Conservation (phyloP, 2,113 vertebrate species). For the Vireo altiloquus region DNA sequence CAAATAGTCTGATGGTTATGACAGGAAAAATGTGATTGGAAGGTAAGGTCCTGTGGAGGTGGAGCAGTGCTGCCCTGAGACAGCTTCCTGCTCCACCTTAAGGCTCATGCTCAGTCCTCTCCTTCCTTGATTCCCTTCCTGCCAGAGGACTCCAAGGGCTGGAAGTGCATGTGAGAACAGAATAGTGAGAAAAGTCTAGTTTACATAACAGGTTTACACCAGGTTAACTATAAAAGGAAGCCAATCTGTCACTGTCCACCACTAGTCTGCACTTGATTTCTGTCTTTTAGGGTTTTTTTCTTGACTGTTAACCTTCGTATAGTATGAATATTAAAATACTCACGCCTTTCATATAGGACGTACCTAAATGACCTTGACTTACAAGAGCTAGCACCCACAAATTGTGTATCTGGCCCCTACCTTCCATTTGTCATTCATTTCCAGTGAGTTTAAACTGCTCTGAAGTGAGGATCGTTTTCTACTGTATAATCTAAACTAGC, state of each 20-base stretch:
- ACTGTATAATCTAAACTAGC: neutral
- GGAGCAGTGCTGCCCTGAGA: neutral
- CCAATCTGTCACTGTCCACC: accelerated
- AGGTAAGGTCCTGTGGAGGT: too few species aligned
- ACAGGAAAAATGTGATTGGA: neutral
- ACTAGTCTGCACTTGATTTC: neutral
- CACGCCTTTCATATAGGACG: neutral
- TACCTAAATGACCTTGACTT: neutral
- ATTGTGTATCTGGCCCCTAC: neutral
- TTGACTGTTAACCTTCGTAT: neutral
- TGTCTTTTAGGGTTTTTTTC: neutral
- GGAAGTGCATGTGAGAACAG: accelerated
- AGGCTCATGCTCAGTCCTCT: neutral
- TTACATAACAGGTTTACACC: neutral
- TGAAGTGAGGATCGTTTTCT: neutral
- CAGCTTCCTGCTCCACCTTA: neutral
- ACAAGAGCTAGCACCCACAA: neutral
- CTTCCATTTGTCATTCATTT: neutral
- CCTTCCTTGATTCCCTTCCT: accelerated
- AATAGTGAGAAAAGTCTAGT: neutral
- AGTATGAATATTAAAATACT: neutral
- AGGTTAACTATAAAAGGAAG: neutral
- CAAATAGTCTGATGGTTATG: neutral
- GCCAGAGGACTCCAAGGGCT: neutral
- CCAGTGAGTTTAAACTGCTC: neutral